These are phyloP conservation scores for Bettongia penicillata DNA, from an alignment of 2,113 vertebrate genomes.

Conservation along the genomic window DNA sequence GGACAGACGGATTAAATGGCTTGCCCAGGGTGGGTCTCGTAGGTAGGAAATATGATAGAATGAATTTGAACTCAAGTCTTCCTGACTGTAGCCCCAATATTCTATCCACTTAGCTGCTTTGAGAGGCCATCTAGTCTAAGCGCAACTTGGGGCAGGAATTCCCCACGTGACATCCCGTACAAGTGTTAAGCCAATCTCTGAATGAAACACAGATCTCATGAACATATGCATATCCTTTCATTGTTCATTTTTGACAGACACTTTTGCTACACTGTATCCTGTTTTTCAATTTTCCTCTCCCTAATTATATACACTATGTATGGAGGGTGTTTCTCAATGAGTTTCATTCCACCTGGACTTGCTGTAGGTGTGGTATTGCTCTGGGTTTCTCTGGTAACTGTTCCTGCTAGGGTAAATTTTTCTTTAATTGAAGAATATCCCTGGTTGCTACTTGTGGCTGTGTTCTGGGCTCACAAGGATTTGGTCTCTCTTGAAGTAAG, in stretches of 20 bases:
- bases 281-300: neutral
- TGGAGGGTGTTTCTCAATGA: neutral
- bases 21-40: neutral
- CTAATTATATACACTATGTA: neutral
- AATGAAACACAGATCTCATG: neutral
- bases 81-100: neutral
- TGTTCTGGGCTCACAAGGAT: neutral
- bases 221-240: neutral
- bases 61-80: neutral
- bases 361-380: neutral
- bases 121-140: neutral
- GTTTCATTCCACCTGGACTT: neutral
- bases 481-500: neutral
- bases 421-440: neutral
- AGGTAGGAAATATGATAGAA: neutral
- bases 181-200: neutral
- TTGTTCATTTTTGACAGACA: neutral
- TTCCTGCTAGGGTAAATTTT: neutral
- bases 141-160: neutral
- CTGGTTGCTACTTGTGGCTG: neutral
- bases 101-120: neutral
- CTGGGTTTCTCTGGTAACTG: neutral
- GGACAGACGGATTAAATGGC: neutral
- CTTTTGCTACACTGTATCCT: neutral
- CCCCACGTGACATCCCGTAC: neutral